Evolutionary conservation across 2,113 vertebrate genomes (phyloP).

Genomic region (Barbus barbus): DNA sequence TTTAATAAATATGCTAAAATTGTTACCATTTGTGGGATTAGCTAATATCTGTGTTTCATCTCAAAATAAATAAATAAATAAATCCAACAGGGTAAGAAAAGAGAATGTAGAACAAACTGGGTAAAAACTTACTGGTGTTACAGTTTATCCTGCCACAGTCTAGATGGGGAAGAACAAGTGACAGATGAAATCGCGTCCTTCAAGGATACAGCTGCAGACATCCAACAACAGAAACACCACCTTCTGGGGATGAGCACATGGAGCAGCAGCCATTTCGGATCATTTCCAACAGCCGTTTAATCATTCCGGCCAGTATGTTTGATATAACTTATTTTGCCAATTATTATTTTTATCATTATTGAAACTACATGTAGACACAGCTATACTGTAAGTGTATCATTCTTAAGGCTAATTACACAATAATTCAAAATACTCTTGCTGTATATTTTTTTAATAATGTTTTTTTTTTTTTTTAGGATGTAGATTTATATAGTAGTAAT

Average conservation of each 20-base stretch:
- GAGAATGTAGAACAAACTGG: slow-evolving; percentile 89
- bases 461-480: neutral
- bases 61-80: slow-evolving; percentile 42
- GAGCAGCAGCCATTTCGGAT: slow-evolving; percentile 85
- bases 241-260: slow-evolving; percentile 99
- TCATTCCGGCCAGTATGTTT: neutral
- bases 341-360: neutral
- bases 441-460: neutral
- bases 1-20: neutral
- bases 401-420: neutral
- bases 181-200: slow-evolving; percentile 99
- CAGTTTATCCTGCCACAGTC: slow-evolving; percentile 99
- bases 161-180: slow-evolving; percentile 99
- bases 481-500: neutral
- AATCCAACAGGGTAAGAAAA: slow-evolving; percentile 67
- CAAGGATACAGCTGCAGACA: slow-evolving; percentile 99
- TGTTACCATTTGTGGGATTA: neutral
- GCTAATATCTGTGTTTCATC: slow-evolving; percentile 36
- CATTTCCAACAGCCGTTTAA: neutral
- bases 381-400: neutral
- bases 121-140: slow-evolving; percentile 99
- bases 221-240: slow-evolving; percentile 97
- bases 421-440: neutral
- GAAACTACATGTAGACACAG: neutral
- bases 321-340: neutral